Conservation (phyloP, 30 jellyfish, hydroid and myxozoan genomes). For the Hydractinia symbiolongicarpus region DNA sequence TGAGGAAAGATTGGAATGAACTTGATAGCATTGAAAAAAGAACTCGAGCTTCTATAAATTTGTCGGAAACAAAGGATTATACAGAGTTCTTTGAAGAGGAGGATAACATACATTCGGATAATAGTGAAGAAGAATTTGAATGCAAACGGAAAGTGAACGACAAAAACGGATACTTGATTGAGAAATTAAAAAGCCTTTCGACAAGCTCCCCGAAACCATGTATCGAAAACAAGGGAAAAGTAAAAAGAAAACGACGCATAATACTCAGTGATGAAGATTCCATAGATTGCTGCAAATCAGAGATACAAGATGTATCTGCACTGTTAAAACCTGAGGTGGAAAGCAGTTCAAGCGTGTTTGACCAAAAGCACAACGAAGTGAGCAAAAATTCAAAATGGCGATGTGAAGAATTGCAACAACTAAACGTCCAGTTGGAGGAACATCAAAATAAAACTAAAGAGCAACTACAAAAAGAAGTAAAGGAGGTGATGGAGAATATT, state of each 20-base stretch:
- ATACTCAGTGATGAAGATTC: too few relatives aligned
- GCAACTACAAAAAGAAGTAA: not conserved
- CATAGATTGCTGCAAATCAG: too few relatives aligned
- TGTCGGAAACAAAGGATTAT: conserved; percentile 1
- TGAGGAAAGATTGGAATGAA: not conserved
- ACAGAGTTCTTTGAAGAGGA: conserved; percentile 3
- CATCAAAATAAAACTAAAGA: not conserved
- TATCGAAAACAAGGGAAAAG: too few relatives aligned
- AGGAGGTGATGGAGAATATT: not conserved
- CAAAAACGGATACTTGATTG: too few relatives aligned
- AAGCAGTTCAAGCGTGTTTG: too few relatives aligned
- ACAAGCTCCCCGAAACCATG: too few relatives aligned
- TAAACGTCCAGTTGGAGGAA: not conserved
- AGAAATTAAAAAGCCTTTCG: too few relatives aligned
- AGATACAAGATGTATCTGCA: too few relatives aligned
- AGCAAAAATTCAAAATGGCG: too few relatives aligned
- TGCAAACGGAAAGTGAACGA: not conserved
- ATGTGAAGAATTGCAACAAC: not conserved
- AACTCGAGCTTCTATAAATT: not conserved
- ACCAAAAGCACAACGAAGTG: too few relatives aligned
- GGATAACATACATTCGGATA: not conserved
- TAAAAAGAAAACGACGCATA: too few relatives aligned
- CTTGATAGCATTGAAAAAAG: not conserved
- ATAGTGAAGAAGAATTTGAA: not conserved
- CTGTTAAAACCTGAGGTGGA: too few relatives aligned